These are phyloP conservation scores for Peromyscus eremicus DNA, from an alignment of 2,797 vertebrate species.

Conservation along the genomic window DNA sequence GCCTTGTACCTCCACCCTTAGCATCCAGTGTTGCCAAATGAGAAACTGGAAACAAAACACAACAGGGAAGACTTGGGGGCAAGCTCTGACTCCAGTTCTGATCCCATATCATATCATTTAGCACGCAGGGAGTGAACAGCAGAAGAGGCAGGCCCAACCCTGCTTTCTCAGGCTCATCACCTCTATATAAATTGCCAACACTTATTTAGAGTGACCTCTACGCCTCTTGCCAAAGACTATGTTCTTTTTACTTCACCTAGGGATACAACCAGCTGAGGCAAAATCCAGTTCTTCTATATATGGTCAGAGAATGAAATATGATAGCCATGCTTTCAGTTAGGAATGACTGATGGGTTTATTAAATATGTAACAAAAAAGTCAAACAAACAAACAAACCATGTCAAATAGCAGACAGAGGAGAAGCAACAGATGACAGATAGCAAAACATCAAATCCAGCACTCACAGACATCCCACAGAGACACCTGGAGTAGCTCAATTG, in stretches of 20 bases:
- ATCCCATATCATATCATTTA: background rate
- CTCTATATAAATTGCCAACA: background rate
- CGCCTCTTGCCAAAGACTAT: background rate
- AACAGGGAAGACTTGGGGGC: background rate
- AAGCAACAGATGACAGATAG: background rate
- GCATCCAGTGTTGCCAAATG: background rate
- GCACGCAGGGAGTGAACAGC: background rate
- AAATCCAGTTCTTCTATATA: background rate
- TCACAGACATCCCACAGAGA: background rate
- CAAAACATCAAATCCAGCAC: background rate
- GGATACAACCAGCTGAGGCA: background rate
- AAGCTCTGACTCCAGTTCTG: background rate
- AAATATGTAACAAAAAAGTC: background rate
- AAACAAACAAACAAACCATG: background rate
- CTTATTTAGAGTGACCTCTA: background rate
- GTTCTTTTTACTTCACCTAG: background rate
- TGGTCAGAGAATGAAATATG: background rate
- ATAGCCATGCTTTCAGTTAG: background rate
- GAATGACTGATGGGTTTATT: background rate
- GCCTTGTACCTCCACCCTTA: background rate
- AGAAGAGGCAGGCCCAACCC: background rate
- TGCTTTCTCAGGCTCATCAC: background rate
- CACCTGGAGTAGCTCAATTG: background rate
- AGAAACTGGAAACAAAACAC: slow-evolving; percentile 41
- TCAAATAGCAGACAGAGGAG: background rate